Evolutionary conservation across 2,797 vertebrate species (phyloP).

Genomic region (Ficedula albicollis): DNA sequence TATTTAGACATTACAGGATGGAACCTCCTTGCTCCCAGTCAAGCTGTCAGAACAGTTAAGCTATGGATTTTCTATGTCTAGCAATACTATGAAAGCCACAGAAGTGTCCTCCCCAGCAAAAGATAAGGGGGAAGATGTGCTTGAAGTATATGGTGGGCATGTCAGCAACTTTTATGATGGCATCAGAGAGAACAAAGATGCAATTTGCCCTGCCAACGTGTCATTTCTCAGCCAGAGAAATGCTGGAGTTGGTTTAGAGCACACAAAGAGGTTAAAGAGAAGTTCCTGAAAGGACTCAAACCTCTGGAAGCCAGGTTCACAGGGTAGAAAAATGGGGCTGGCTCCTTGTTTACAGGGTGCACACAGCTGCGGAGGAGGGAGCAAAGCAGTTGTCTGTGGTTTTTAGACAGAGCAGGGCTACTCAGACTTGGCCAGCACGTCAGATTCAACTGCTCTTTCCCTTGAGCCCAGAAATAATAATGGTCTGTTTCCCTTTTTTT

Average conservation of each 20-base stretch:
- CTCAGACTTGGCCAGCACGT: neutral
- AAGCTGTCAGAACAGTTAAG: neutral
- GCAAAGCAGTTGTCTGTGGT: conserved; percentile 3
- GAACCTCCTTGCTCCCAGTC: neutral
- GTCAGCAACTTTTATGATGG: neutral
- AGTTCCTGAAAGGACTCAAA: conserved; percentile 18
- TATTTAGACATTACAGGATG: neutral
- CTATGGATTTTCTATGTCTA: neutral
- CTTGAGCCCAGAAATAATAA: conserved; percentile 14
- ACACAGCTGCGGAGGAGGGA: neutral
- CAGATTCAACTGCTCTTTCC: neutral
- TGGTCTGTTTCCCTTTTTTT: conserved; percentile 24
- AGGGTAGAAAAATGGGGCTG: neutral
- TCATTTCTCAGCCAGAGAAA: neutral
- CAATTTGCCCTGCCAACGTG: neutral
- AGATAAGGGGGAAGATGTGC: neutral
- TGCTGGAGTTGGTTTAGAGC: neutral
- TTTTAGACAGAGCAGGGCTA: neutral
- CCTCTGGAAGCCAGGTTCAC: neutral
- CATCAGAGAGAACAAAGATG: neutral
- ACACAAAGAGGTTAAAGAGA: neutral
- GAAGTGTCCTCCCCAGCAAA: neutral
- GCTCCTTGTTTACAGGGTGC: neutral
- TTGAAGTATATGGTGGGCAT: neutral
- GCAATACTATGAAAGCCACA: neutral